Conservation (phyloP, 2,113 vertebrate genomes). For the Phycodurus eques region DNA sequence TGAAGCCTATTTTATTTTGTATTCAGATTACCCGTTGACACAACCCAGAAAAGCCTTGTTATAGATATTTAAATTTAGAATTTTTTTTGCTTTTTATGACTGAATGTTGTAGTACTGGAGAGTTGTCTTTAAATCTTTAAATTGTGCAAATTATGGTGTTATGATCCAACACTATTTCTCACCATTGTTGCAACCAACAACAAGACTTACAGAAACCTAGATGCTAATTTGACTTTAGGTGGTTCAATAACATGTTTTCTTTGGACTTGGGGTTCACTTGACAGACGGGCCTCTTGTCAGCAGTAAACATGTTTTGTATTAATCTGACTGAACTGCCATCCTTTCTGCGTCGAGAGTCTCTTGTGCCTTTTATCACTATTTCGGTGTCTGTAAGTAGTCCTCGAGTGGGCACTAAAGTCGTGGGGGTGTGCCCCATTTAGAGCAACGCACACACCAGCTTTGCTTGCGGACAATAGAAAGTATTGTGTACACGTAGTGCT, state of each 20-base stretch:
- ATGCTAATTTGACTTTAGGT: slow-evolving; percentile 8
- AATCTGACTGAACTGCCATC: slow-evolving; percentile 18
- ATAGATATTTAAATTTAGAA: slow-evolving; percentile 10
- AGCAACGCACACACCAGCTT: slow-evolving; percentile 52
- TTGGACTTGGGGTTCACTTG: neutral
- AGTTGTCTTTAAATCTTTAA: slow-evolving; percentile 13
- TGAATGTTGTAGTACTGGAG: slow-evolving; percentile 42
- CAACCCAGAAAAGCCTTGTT: slow-evolving; percentile 42
- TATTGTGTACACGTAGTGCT: slow-evolving; percentile 50
- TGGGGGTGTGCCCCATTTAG: slow-evolving; percentile 18
- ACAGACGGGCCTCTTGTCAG: slow-evolving; percentile 1
- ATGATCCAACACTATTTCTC: slow-evolving; percentile 9
- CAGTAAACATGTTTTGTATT: slow-evolving; percentile 18
- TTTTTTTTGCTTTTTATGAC: neutral
- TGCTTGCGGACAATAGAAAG: slow-evolving; percentile 50
- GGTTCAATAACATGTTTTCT: neutral
- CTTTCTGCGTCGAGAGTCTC: slow-evolving; percentile 18
- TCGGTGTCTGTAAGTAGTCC: slow-evolving; percentile 43
- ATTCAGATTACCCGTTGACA: slow-evolving; percentile 28
- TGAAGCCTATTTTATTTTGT: slow-evolving; percentile 45
- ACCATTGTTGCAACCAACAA: slow-evolving; percentile 14
- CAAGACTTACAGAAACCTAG: slow-evolving; percentile 7
- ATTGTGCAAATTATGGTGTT: slow-evolving; percentile 33
- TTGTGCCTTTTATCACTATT: slow-evolving; percentile 43
- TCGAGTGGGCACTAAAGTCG: slow-evolving; percentile 24